Conservation (phyloP, 2,888 invertebrate species). For the Tachina grossa region DNA sequence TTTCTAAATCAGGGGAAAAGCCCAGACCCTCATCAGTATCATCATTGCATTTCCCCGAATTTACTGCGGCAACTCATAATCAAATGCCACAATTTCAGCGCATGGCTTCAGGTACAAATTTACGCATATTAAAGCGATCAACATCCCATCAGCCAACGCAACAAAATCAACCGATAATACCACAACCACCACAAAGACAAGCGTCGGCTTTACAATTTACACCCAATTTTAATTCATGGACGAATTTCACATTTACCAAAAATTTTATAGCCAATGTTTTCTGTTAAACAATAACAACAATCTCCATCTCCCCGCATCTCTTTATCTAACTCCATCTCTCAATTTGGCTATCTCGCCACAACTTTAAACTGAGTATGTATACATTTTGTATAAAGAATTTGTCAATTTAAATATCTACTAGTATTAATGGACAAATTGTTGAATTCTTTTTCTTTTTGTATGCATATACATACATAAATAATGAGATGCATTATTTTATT, state of each 20-base stretch:
- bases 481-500: conserved; percentile 40
- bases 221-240: conserved; percentile 82
- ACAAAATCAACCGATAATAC: conserved; percentile 43
- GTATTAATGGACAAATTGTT: conserved; percentile 9
- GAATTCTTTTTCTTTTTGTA: conserved; percentile 41
- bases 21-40: conserved; percentile 73
- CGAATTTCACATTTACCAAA: conserved; percentile 82
- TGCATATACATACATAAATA: conserved; percentile 39
- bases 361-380: conserved; percentile 34
- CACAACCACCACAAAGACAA: conserved; percentile 66
- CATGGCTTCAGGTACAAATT: conserved; percentile 79
- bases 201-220: conserved; percentile 76
- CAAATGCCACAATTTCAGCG: conserved; percentile 75
- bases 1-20: conserved; percentile 40
- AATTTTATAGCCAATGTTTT: conserved; percentile 82
- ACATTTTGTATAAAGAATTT: not conserved
- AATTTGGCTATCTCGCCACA: not conserved
- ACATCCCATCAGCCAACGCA: conserved; percentile 76
- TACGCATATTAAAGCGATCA: conserved; percentile 76
- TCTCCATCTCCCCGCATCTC: no score
- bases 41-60: conserved; percentile 70
- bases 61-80: conserved; percentile 25
- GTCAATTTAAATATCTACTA: conserved; percentile 6
- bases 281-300: conserved; percentile 75
- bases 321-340: no score